Conservation (phyloP, 2,797 vertebrate genomes). For the Cygnus olor region DNA sequence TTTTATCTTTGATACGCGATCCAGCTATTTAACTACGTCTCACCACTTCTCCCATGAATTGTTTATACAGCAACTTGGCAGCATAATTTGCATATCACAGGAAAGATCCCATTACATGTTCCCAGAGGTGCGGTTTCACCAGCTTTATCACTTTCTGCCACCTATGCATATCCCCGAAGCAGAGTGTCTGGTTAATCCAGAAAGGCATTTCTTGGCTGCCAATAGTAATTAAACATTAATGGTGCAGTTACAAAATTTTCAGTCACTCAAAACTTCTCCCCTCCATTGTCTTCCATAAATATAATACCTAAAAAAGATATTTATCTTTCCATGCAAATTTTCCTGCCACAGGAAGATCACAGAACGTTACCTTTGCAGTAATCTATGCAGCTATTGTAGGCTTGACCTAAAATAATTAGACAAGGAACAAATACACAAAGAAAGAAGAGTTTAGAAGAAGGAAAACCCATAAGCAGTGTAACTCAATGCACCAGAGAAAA, state of each 20-base stretch:
- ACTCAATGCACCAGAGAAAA: background rate
- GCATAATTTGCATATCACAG: constrained; percentile 53
- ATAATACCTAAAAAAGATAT: background rate
- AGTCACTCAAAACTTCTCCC: constrained; percentile 31
- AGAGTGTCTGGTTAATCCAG: constrained; percentile 19
- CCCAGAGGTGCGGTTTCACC: constrained; percentile 34
- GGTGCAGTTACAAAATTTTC: background rate
- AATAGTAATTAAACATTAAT: constrained; percentile 38
- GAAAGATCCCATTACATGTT: constrained; percentile 45
- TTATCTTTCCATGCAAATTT: background rate
- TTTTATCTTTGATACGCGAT: constrained; percentile 33
- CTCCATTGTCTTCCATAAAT: constrained; percentile 31
- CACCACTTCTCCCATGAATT: constrained; percentile 42
- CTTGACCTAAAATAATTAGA: background rate
- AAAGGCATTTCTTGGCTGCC: constrained; percentile 34
- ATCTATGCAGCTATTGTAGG: constrained; percentile 20
- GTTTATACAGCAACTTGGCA: constrained; percentile 34
- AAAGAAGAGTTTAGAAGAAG: background rate
- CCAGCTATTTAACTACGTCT: constrained; percentile 37
- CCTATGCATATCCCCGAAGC: constrained; percentile 47
- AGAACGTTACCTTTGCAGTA: background rate
- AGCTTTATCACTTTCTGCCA: constrained; percentile 55
- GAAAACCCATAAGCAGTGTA: background rate
- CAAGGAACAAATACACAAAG: background rate
- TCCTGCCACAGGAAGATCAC: background rate